Conservation (phyloP, 2,888 invertebrate genomes). For the Unio pictorum region DNA sequence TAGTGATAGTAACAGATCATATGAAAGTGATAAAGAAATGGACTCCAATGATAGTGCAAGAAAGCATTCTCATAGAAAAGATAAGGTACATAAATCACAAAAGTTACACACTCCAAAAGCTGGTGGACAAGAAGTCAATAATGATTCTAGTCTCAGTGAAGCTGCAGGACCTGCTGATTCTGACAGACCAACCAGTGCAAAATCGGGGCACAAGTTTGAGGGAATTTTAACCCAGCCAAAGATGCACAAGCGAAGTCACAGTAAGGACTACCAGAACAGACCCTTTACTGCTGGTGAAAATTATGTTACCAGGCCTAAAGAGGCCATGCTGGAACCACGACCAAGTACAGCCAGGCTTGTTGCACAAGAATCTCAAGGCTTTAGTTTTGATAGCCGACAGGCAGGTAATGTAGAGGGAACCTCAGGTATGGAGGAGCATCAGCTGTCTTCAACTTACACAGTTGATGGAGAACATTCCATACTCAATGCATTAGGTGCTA, state of each 20-base stretch:
- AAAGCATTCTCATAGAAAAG: constrained; percentile 34
- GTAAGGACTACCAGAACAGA: constrained; percentile 36
- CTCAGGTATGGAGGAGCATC: constrained; percentile 11
- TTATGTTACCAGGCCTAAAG: constrained; percentile 28
- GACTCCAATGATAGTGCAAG: constrained; percentile 50
- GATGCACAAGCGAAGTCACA: constrained; percentile 45
- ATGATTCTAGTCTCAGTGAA: constrained; percentile 33
- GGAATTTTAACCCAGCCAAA: constrained; percentile 50
- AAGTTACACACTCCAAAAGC: constrained; percentile 25
- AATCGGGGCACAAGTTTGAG: constrained; percentile 29
- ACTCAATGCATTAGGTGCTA: constrained; percentile 43
- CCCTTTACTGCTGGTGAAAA: constrained; percentile 10
- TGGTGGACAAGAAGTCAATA: constrained; percentile 21
- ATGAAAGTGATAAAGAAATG: constrained; percentile 54
- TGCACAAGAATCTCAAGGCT: constrained; percentile 35
- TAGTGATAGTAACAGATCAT: constrained; percentile 47
- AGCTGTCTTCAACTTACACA: constrained; percentile 57
- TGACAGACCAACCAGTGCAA: constrained; percentile 30
- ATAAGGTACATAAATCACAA: constrained; percentile 26
- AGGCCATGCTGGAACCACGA: constrained; percentile 27
- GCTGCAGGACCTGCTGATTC: constrained; percentile 10
- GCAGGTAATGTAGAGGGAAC: constrained; percentile 17
- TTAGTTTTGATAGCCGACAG: constrained; percentile 30
- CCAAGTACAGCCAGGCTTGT: constrained; percentile 21
- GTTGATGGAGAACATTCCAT: constrained; percentile 53